These are phyloP conservation scores for Neuroscelio doddi DNA, from an alignment of 2,888 invertebrate species.

Conservation along the genomic window DNA sequence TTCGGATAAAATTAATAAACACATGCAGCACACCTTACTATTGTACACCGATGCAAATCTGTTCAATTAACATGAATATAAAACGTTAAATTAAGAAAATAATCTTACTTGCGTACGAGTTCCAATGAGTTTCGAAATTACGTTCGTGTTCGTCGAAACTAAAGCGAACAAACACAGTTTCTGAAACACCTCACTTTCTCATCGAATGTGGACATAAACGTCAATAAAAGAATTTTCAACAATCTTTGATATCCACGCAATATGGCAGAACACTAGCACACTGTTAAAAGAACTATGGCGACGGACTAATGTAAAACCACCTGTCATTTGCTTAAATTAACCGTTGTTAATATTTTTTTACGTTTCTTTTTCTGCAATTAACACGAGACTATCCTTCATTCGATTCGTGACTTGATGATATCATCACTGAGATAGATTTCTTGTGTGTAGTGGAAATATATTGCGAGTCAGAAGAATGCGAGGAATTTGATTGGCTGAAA, in stretches of 20 bases:
- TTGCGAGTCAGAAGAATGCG: background rate
- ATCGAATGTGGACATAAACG: constrained; percentile 14
- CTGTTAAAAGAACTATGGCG: constrained; percentile 46
- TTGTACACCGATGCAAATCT: too few relatives aligned
- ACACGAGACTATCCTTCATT: constrained; percentile 8
- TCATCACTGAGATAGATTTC: too few relatives aligned
- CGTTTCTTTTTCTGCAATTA: constrained; percentile 15
- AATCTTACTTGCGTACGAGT: too few relatives aligned
- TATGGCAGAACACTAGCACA: constrained; percentile 53
- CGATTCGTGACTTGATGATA: background rate
- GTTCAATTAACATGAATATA: too few relatives aligned
- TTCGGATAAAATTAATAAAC: too few relatives aligned
- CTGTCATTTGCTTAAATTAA: constrained; percentile 46
- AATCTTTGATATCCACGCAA: constrained; percentile 43
- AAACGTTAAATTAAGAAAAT: too few relatives aligned
- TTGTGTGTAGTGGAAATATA: background rate
- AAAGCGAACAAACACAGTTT: too few relatives aligned
- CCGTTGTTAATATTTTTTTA: background rate
- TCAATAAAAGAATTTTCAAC: constrained; percentile 21
- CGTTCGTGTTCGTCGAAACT: too few relatives aligned
- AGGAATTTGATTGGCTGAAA: background rate
- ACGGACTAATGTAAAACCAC: constrained; percentile 58
- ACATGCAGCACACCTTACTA: too few relatives aligned
- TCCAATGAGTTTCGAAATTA: too few relatives aligned
- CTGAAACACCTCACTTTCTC: constrained; percentile 7